These are phyloP conservation scores for Entomobrya proxima DNA, from an alignment of 2,888 invertebrate genomes.

Conservation along the genomic window DNA sequence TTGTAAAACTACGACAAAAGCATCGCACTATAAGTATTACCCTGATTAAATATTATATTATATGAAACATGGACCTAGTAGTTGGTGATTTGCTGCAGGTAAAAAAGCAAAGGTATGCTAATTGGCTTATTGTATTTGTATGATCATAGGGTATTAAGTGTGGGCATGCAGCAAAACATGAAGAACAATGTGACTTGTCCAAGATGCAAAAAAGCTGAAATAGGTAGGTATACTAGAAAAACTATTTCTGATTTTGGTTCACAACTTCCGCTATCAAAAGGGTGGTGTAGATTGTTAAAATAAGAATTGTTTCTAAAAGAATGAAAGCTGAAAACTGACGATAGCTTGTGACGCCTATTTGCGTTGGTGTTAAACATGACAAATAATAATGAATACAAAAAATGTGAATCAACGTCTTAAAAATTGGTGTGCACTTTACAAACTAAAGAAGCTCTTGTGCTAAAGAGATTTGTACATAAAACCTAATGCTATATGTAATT, in stretches of 20 bases:
- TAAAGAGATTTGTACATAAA: too few relatives aligned
- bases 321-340: too few relatives aligned
- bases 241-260: too few relatives aligned
- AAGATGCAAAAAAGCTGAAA: neutral
- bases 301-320: neutral
- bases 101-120: neutral
- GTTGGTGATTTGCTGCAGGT: neutral
- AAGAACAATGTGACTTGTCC: neutral
- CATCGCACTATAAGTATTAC: too few relatives aligned
- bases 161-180: neutral
- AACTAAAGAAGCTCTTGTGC: too few relatives aligned
- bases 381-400: too few relatives aligned
- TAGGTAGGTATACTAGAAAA: neutral
- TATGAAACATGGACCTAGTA: neutral
- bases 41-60: too few relatives aligned
- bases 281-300: neutral
- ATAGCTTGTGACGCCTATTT: conserved; percentile 24
- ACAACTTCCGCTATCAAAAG: neutral
- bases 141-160: neutral
- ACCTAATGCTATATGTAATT: too few relatives aligned
- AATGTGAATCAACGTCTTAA: too few relatives aligned
- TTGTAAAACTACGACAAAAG: neutral
- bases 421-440: too few relatives aligned
- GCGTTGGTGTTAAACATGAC: conserved; percentile 46
- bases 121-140: conserved; percentile 45